These are phyloP conservation scores for Tautogolabrus adspersus DNA, from an alignment of 2,113 vertebrate genomes.

Conservation along the genomic window DNA sequence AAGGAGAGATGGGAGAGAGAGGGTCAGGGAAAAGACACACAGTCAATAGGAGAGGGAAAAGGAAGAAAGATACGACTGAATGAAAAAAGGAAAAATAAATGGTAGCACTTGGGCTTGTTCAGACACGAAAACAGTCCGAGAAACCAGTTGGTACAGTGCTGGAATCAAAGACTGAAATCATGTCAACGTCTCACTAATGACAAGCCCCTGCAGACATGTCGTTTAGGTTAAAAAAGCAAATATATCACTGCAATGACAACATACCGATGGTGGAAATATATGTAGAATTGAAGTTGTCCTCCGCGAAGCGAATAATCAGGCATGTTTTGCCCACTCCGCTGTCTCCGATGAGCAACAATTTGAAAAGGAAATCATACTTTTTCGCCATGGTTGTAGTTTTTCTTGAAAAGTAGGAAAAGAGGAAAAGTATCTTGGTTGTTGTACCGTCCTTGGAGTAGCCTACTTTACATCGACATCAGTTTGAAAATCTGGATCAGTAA, in stretches of 20 bases:
- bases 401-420: slow-evolving; percentile 14
- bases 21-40: slow-evolving; percentile 33
- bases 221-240: not conserved
- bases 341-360: slow-evolving; percentile 93
- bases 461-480: slow-evolving; percentile 14
- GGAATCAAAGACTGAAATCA: slow-evolving; percentile 21
- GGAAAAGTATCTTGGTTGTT: not conserved
- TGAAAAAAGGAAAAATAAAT: slow-evolving; percentile 3
- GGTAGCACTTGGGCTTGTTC: slow-evolving; percentile 66
- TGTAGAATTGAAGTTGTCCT: slow-evolving; percentile 94
- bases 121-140: slow-evolving; percentile 66
- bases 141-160: slow-evolving; percentile 57
- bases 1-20: slow-evolving; percentile 48
- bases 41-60: not conserved
- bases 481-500: not conserved
- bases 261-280: slow-evolving; percentile 97
- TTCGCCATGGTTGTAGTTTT: slow-evolving; percentile 85
- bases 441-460: not conserved
- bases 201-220: slow-evolving; percentile 13
- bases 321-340: slow-evolving; percentile 96
- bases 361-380: slow-evolving; percentile 95
- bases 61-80: not conserved
- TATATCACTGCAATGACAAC: slow-evolving; percentile 50
- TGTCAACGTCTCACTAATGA: slow-evolving; percentile 16
- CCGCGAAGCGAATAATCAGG: slow-evolving; percentile 93